These are phyloP conservation scores for Tetraodon nigroviridis DNA, from an alignment of 2,113 vertebrate genomes.

Conservation along the genomic window DNA sequence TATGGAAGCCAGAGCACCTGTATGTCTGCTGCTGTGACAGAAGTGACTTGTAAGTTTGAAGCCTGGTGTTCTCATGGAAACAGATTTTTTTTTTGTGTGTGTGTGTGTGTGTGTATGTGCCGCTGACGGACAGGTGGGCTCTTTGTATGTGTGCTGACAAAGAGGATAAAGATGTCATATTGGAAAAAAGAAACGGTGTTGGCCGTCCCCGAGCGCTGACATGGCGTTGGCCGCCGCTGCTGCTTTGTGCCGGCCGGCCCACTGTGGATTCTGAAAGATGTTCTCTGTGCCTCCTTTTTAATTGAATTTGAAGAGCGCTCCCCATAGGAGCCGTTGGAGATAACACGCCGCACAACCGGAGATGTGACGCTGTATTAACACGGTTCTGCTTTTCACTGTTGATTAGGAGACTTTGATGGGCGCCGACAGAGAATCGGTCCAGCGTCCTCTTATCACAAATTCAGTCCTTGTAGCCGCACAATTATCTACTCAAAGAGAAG, in stretches of 20 bases:
- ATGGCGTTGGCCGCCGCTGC: conserved; percentile 14
- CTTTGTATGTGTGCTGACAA: conserved; percentile 48
- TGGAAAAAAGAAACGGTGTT: conserved; percentile 50
- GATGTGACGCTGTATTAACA: conserved; percentile 12
- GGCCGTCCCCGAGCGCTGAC: conserved; percentile 42
- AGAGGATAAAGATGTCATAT: conserved; percentile 61
- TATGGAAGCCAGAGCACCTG: conserved; percentile 37
- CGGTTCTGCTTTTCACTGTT: conserved; percentile 17
- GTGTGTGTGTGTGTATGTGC: too few relatives aligned
- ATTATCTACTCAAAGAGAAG: conserved; percentile 24
- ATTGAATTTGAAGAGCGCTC: conserved; percentile 36
- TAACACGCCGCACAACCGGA: conserved; percentile 14
- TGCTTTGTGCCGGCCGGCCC: conserved; percentile 26
- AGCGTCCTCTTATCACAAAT: conserved; percentile 24
- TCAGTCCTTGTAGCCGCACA: conserved; percentile 12
- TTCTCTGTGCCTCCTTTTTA: conserved; percentile 3
- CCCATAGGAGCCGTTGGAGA: conserved; percentile 31
- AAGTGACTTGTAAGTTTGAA: conserved; percentile 60
- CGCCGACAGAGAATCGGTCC: background rate
- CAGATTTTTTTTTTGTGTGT: conserved; percentile 54
- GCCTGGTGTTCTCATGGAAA: conserved; percentile 66
- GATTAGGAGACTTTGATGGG: conserved; percentile 1
- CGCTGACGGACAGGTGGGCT: conserved; percentile 28
- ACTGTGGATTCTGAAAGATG: conserved; percentile 20
- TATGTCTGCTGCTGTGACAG: conserved; percentile 50